Base-by-base conservation (phyloP, 1,140 invertebrate species). In the Scaptomyza pallida region DNA sequence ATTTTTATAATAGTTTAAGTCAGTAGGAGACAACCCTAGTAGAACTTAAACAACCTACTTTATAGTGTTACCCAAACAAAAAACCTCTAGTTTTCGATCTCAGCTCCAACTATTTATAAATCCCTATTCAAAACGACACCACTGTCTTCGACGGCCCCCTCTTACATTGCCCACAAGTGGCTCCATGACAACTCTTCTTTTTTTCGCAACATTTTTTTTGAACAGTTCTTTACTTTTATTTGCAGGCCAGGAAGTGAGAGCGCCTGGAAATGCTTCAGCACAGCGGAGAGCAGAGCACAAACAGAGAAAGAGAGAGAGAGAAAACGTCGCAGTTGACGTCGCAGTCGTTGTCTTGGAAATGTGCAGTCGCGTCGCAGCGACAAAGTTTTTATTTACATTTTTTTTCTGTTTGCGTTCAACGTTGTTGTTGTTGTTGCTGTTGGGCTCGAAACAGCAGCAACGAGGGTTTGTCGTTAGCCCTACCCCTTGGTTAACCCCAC, bases 131-230 rank as follows among this genome's bases (percentile, higher is more conserved):
- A 9, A 26, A 15, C 15, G 10, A 15, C 52, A 63, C 55, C 57
- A 21, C 47, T 71, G 35, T 8, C 9, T 26, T 3, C 10, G 6
- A 3, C 3, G 26, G 26, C 35, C 55, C 44, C 44, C 44, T 37
- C 43, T 51, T n/a, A n/a, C 44, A 44, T 51, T 13, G 13, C 52
- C 23, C 23, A 13, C 17, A 40, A 33, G 17, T 43, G 60, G 52
- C 56, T 73, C 80, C 76, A 83, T 86, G 81, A 86, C 81, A 83
- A 83, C 80, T 86, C 80, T 86, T 83, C 76, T 23, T 15, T 55
- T 60, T 61, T 19, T 37, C 41, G 54, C 54, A 41, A 12, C 51
- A 9, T 33, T 30, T 35, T 52, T 48, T 51, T 54, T 64, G 37
- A 64, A 47, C 17, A 47, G 15, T 62, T 13, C 8, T 30, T 63